phyloP scores from a whole-genome alignment of 2,797 vertebrate genomes.

The Epinephelus awoara region DNA sequence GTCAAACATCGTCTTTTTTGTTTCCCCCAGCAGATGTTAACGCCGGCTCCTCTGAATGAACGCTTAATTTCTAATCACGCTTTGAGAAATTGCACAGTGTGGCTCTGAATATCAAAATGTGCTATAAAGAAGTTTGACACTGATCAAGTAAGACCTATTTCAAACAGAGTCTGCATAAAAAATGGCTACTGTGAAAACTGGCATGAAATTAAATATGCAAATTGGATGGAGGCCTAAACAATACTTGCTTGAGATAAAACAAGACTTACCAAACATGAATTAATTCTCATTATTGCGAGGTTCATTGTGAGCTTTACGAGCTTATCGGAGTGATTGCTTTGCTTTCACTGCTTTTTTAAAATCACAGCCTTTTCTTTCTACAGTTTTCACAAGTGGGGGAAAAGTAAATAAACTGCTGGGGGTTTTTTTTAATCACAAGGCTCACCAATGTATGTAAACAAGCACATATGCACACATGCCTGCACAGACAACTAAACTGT shows the following conservation, averaged over 20 bases:
- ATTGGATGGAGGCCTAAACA: constrained; percentile 46
- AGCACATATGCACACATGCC: constrained; percentile 19
- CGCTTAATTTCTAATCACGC: constrained; percentile 62
- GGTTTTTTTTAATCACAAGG: background rate
- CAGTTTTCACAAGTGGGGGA: background rate
- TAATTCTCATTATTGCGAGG: constrained; percentile 47
- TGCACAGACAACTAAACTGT: constrained; percentile 20
- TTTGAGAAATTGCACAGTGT: constrained; percentile 44
- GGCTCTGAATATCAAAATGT: constrained; percentile 55
- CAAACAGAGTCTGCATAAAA: constrained; percentile 29
- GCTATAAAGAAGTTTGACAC: constrained; percentile 26
- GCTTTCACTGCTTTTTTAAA: constrained; percentile 13
- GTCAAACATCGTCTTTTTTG: constrained; percentile 33
- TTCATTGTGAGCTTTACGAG: constrained; percentile 17
- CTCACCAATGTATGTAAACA: constrained; percentile 9
- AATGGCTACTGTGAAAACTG: constrained; percentile 42
- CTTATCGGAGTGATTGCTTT: constrained; percentile 16
- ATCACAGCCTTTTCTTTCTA: background rate
- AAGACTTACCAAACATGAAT: constrained; percentile 38
- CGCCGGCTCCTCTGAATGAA: constrained; percentile 36
- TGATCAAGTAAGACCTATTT: constrained; percentile 53
- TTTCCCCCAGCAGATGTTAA: constrained; percentile 27
- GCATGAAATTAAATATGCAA: constrained; percentile 71
- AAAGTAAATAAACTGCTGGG: too few species aligned
- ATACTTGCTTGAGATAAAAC: constrained; percentile 45